Evolutionary conservation across 92 coral and sea anemone species (phyloP), one percentile per base, ranked within the genome.

Genomic region (Nematostella vectensis): DNA sequence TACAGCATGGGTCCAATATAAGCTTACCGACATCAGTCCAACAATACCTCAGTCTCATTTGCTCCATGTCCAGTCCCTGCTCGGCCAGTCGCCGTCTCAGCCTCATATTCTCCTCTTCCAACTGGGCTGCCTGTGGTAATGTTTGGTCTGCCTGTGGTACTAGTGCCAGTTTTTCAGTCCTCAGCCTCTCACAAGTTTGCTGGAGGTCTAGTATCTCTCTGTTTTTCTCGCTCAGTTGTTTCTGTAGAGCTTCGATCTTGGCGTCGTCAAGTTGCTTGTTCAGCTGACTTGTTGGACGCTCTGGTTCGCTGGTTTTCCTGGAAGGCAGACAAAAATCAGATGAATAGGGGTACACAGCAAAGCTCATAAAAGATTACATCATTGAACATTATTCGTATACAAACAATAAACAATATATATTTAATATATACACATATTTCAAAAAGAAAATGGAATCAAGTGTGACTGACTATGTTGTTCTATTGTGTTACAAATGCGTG

Each of bases 31-130:
- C n/a, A n/a, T n/a, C n/a, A n/a, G n/a, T n/a, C n/a, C n/a, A n/a
- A n/a, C n/a, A n/a, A n/a, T 70, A 78, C 62, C 98, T 76, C 44
- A 86, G 85, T 17, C 96, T 80, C 39, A 81, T 88, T 70, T 91
- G 98, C 30, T 91, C 98, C 59, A 71, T 55, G 51, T 91, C 83
- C 36, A 91, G 72, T 3, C 95, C 72, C 15, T 74, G 29, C 6
- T 56, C 57, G 10, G 91, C 80, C 27, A 91, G 24, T 48, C 77
- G 84, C 25, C 82, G 83, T 63, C 78, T 83, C 13, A 91, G 70
- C 33, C 67, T 81, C 1, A 47, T 43, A 50, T 81, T 91, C 47
- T 91, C 91, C 8, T 61, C 71, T 25, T 66, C 59, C 2, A 91
- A 51, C 12, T 68, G 78, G 1, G 74, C 73, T 16, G 68, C 57